Conservation (phyloP, 2,797 vertebrate genomes). For the Neosalanx taihuensis region DNA sequence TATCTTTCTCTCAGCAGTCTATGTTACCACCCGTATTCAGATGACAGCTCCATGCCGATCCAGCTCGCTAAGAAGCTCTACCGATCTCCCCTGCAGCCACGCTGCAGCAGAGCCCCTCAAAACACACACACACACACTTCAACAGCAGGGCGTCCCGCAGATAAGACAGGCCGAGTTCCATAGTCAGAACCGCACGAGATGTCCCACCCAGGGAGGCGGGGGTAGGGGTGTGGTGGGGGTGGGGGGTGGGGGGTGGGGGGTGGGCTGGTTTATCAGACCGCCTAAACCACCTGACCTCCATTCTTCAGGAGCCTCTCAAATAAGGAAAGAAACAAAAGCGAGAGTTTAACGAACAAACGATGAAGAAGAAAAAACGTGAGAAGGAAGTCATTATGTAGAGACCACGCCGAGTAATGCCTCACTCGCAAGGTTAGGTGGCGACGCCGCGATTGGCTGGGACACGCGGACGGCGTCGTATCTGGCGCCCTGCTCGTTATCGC, state of each 20-base stretch:
- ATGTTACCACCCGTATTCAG: neutral
- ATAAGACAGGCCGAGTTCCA: neutral
- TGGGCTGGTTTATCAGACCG: slow-evolving; percentile 22
- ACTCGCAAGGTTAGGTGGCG: slow-evolving; percentile 6
- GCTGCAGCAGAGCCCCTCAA: neutral
- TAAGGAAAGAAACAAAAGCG: neutral
- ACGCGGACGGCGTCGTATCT: slow-evolving; percentile 28
- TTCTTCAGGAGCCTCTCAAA: slow-evolving; percentile 29
- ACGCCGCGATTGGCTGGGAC: slow-evolving; percentile 27
- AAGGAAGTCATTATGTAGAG: slow-evolving; percentile 37
- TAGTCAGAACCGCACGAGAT: slow-evolving; percentile 19
- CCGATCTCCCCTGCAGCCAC: slow-evolving; percentile 2
- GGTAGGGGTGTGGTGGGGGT: slow-evolving; percentile 30
- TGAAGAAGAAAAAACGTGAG: neutral
- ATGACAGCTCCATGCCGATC: slow-evolving; percentile 37
- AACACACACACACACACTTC: neutral
- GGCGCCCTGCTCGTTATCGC: slow-evolving; percentile 49
- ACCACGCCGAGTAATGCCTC: slow-evolving; percentile 7
- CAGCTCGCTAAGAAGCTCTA: slow-evolving; percentile 33
- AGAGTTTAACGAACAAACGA: no score
- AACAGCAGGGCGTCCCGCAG: slow-evolving; percentile 9
- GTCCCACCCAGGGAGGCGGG: neutral
- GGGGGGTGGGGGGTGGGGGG: slow-evolving; percentile 29
- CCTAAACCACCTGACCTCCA: slow-evolving; percentile 34
- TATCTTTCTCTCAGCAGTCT: neutral